Evolutionary conservation across 2,113 vertebrate genomes (phyloP).

Genomic region (Bungarus multicinctus): DNA sequence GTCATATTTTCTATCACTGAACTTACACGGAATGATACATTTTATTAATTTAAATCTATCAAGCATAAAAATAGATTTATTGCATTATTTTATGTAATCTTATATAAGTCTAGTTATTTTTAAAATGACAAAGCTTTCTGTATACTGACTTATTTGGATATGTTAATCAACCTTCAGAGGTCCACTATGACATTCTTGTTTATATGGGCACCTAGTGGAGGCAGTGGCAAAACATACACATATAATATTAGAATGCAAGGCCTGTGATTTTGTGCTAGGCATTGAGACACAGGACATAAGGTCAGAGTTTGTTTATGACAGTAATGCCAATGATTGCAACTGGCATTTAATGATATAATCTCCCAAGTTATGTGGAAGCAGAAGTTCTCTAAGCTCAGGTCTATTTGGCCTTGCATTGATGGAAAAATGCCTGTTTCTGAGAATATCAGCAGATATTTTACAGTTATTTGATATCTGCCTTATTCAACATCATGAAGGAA

Average conservation of each 20-base stretch:
- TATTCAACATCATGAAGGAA: background rate
- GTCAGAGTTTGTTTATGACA: background rate
- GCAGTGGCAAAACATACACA: background rate
- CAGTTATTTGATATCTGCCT: background rate
- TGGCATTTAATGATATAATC: background rate
- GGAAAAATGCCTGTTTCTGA: background rate
- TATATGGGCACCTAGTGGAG: background rate
- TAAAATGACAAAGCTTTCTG: background rate
- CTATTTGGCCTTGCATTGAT: background rate
- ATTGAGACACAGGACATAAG: background rate
- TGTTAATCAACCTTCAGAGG: background rate
- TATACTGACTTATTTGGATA: background rate
- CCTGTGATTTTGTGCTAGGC: background rate
- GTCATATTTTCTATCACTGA: conserved; percentile 10
- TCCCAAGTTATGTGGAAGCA: background rate
- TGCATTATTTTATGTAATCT: background rate
- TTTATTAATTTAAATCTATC: background rate
- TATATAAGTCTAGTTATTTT: background rate
- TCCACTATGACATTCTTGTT: background rate
- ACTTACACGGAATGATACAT: background rate
- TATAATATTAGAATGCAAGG: background rate
- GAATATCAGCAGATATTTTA: background rate
- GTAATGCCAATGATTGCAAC: background rate
- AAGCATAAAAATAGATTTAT: background rate
- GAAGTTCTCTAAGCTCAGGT: background rate